Evolutionary conservation across 2,888 invertebrate species (phyloP).

Genomic region (Carcina quercana): DNA sequence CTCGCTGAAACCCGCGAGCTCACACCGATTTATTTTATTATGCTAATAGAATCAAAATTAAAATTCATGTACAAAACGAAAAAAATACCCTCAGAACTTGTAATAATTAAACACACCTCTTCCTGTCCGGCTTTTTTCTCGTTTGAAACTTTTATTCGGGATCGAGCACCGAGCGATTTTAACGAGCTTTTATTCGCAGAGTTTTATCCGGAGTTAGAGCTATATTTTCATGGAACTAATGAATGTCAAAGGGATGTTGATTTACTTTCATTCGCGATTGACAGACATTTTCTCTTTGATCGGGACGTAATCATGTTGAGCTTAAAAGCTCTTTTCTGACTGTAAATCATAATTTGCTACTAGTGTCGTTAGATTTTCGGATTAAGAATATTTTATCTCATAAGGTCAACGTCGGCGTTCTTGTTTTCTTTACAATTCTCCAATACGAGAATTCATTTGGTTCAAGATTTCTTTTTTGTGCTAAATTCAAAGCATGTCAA

Average conservation of each 20-base stretch:
- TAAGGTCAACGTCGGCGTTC: too few relatives aligned
- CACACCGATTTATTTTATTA: conserved; percentile 48
- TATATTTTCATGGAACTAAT: conserved; percentile 56
- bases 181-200: conserved; percentile 57
- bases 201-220: conserved; percentile 36
- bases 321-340: conserved; percentile 14
- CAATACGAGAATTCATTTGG: too few relatives aligned
- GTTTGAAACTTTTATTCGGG: conserved; percentile 52
- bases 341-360: too few relatives aligned
- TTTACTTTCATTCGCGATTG: conserved; percentile 34
- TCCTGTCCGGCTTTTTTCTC: conserved; percentile 36
- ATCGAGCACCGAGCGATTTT: conserved; percentile 56
- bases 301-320: conserved; percentile 7
- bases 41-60: conserved; percentile 53
- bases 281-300: conserved; percentile 13
- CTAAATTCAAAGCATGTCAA: too few relatives aligned
- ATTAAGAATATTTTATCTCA: too few relatives aligned
- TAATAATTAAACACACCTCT: conserved; percentile 54
- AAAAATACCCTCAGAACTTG: conserved; percentile 43
- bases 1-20: conserved; percentile 20
- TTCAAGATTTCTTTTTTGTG: background rate
- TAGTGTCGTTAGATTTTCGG: too few relatives aligned
- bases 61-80: conserved; percentile 51
- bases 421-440: too few relatives aligned
- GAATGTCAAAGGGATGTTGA: conserved; percentile 55